Conservation (phyloP, 53 echinoderm and acorn worm genomes). For the Paracentrotus lividus region DNA sequence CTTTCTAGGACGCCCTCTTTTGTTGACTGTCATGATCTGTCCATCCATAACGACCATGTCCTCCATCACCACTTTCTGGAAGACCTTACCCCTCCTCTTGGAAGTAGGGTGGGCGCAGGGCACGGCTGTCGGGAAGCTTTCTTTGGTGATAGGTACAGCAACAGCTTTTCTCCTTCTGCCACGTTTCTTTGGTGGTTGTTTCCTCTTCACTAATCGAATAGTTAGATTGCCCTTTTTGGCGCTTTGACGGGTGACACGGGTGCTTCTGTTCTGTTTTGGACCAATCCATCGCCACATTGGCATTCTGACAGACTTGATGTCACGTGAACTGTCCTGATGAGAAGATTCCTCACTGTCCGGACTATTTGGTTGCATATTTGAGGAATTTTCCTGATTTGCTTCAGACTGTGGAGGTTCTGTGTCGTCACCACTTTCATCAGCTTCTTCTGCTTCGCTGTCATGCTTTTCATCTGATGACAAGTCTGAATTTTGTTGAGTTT, state of each 20-base stretch:
- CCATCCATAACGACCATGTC: constrained; percentile 70
- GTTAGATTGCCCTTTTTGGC: constrained; percentile 45
- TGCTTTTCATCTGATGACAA: constrained; percentile 29
- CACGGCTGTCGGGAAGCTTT: constrained; percentile 58
- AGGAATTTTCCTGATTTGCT: neutral
- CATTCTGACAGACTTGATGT: constrained; percentile 68
- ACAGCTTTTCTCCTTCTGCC: constrained; percentile 2
- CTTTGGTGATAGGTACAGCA: constrained; percentile 59
- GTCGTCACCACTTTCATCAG: constrained; percentile 28
- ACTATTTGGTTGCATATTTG: constrained; percentile 1
- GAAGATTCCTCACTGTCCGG: constrained; percentile 37
- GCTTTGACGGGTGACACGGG: constrained; percentile 53
- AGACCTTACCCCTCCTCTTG: constrained; percentile 66
- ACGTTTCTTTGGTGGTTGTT: constrained; percentile 41
- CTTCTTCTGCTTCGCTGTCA: constrained; percentile 13
- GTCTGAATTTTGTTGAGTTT: neutral
- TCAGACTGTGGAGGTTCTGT: neutral
- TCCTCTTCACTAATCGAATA: constrained; percentile 20
- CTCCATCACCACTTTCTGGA: constrained; percentile 70
- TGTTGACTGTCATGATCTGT: constrained; percentile 65
- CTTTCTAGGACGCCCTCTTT: constrained; percentile 67
- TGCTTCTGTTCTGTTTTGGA: constrained; percentile 58
- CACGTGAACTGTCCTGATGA: neutral
- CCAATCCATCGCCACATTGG: constrained; percentile 70
- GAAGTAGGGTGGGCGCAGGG: constrained; percentile 64